Conservation (phyloP, 1,140 invertebrate genomes). For the Drosophila nigromelanica region DNA sequence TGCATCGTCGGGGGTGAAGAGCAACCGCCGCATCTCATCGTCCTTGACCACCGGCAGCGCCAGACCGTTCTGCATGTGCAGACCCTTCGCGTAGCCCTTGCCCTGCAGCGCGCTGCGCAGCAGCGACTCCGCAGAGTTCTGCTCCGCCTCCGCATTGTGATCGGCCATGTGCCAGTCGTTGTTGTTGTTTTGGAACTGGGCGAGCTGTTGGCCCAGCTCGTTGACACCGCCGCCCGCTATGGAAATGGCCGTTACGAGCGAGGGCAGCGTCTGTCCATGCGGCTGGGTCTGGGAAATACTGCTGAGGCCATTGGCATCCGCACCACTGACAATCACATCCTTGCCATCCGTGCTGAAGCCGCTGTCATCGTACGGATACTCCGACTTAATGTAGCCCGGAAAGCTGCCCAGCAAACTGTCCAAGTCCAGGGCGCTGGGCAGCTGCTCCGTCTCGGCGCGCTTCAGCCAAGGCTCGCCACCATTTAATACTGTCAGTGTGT, state of each 20-base stretch:
- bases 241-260: constrained; percentile 83
- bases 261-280: constrained; percentile 80
- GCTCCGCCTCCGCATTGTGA: constrained; percentile 87
- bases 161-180: constrained; percentile 92
- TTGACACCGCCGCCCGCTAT: constrained; percentile 83
- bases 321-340: constrained; percentile 83
- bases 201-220: constrained; percentile 74
- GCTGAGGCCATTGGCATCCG: constrained; percentile 55
- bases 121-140: constrained; percentile 88
- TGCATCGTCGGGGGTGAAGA: constrained; percentile 81
- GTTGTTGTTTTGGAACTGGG: constrained; percentile 89
- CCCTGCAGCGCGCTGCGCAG: constrained; percentile 92
- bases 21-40: constrained; percentile 84
- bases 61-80: constrained; percentile 86
- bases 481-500: constrained; percentile 88
- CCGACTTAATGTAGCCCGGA: constrained; percentile 86
- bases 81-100: constrained; percentile 85
- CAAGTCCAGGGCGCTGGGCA: constrained; percentile 86
- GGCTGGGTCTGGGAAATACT: constrained; percentile 59
- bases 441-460: constrained; percentile 85
- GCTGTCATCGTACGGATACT: constrained; percentile 88
- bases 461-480: constrained; percentile 85
- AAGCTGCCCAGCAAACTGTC: constrained; percentile 87
- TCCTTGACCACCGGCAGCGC: constrained; percentile 84
- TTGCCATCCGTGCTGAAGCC: constrained; percentile 88